These are phyloP conservation scores for Tipula unca DNA, from an alignment of 2,888 invertebrate genomes.

Conservation along the genomic window DNA sequence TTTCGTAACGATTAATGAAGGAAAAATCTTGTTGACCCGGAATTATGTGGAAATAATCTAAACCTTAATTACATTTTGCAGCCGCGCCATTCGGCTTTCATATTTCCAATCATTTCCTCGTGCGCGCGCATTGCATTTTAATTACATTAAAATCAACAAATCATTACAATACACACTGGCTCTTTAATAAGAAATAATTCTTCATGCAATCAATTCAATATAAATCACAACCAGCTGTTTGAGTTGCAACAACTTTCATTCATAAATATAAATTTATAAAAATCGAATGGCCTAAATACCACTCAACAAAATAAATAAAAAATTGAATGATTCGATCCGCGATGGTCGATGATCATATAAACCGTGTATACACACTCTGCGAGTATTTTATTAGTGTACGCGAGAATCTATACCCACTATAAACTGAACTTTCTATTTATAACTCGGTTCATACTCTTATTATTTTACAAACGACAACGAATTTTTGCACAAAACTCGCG, in stretches of 20 bases:
- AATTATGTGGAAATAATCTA: not conserved
- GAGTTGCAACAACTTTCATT: not conserved
- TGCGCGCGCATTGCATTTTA: not conserved
- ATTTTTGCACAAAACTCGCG: not conserved
- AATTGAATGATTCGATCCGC: not conserved
- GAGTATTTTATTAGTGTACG: not conserved
- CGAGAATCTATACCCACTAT: too few species aligned
- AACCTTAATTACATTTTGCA: not conserved
- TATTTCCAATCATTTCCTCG: not conserved
- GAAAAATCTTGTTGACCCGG: not conserved
- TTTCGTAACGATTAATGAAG: not conserved
- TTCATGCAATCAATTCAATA: not conserved
- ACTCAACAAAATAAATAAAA: not conserved
- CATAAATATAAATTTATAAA: not conserved
- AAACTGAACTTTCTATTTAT: not conserved
- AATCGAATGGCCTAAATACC: not conserved
- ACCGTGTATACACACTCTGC: not conserved
- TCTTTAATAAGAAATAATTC: not conserved
- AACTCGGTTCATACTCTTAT: not conserved
- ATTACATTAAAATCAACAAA: not conserved
- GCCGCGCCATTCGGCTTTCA: not conserved
- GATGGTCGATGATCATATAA: not conserved
- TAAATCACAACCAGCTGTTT: not conserved
- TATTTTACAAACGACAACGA: not conserved
- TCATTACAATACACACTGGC: not conserved